A percentile compares a stretch with the other conserved stretches of the same genome.
Evolutionary conservation across 1,140 invertebrate species (phyloP).

Genomic region (Pseudomyrmex gracilis): DNA sequence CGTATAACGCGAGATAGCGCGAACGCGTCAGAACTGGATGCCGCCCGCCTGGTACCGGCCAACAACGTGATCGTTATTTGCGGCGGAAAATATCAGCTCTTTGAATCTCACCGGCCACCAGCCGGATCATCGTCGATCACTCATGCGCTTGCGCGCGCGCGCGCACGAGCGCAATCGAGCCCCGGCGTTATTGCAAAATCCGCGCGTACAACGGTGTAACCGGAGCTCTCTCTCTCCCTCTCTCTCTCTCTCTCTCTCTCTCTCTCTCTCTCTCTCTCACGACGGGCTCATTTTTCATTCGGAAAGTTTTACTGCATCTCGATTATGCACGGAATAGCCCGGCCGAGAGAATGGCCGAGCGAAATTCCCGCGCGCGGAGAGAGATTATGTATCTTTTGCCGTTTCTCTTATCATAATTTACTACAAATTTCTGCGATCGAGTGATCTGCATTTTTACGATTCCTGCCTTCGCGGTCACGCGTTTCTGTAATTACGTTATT

Average conservation of each 20-base stretch:
- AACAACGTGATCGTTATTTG: constrained; percentile 74
- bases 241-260: neutral
- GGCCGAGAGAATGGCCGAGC: neutral
- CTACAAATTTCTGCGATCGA: neutral
- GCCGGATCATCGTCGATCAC: constrained; percentile 57
- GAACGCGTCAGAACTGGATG: constrained; percentile 66
- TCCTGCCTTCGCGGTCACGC: too few species aligned
- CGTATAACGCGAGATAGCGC: constrained; percentile 74
- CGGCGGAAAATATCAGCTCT: constrained; percentile 69
- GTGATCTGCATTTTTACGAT: neutral
- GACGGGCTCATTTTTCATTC: constrained; percentile 27
- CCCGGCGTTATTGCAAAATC: constrained; percentile 55
- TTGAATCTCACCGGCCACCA: constrained; percentile 45
- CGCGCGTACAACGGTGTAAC: constrained; percentile 26
- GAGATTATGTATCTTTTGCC: neutral
- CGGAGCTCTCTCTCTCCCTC: neutral
- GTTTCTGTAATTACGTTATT: too few species aligned
- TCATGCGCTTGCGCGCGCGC: neutral
- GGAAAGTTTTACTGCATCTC: constrained; percentile 43
- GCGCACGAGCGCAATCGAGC: constrained; percentile 32
- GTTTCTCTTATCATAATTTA: constrained; percentile 11
- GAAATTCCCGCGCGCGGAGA: neutral
- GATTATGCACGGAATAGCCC: constrained; percentile 45
- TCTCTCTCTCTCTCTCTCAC: neutral
- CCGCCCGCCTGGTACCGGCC: constrained; percentile 13